phyloP scores from a whole-genome alignment of 2,888 invertebrate species.

The Drosophila fungiperda region DNA sequence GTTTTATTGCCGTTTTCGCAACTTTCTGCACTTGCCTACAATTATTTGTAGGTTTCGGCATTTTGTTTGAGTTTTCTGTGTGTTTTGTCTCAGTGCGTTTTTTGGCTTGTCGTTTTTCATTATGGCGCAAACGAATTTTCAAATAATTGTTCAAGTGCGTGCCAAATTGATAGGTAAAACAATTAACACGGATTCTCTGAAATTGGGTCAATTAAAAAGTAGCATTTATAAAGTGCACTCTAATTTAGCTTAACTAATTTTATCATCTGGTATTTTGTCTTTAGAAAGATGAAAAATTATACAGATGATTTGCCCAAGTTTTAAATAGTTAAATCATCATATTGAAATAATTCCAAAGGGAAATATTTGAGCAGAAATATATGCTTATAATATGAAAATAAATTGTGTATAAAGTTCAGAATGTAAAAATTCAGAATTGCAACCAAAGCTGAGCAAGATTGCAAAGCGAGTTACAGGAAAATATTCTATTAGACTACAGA shows the following conservation, averaged over 20 bases:
- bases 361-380: not conserved
- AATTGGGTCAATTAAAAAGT: slow-evolving; percentile 53
- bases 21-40: slow-evolving; percentile 66
- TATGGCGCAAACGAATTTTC: slow-evolving; percentile 29
- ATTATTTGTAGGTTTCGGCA: slow-evolving; percentile 64
- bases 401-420: not conserved
- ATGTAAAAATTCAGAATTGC: not conserved
- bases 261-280: too few relatives aligned
- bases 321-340: not conserved
- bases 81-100: slow-evolving; percentile 58
- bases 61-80: slow-evolving; percentile 70
- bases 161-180: slow-evolving; percentile 51
- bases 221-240: slow-evolving; percentile 13
- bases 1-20: slow-evolving; percentile 57
- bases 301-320: too few relatives aligned
- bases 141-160: slow-evolving; percentile 50
- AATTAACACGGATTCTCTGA: slow-evolving; percentile 17
- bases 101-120: slow-evolving; percentile 39
- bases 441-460: not conserved
- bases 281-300: not conserved
- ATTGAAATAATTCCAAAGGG: not conserved
- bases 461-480: not conserved
- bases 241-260: slow-evolving; percentile 10
- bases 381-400: not conserved
- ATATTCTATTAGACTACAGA: not conserved